These are phyloP conservation scores for Xiphorhynchus erythropygius DNA, from an alignment of 2,797 vertebrate species.

Conservation along the genomic window DNA sequence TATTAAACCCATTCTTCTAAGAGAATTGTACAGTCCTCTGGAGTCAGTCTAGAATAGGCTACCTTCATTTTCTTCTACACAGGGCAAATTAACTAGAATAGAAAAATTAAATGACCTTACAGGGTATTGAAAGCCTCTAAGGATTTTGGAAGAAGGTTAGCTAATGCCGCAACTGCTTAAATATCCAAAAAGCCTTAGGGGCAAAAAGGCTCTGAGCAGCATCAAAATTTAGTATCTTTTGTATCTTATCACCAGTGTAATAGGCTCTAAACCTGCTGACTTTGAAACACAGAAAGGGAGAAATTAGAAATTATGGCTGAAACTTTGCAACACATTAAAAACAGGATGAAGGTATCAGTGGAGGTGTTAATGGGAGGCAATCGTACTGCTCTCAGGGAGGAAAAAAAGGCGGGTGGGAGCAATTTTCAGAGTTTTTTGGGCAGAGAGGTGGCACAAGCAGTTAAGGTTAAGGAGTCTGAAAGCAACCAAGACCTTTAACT, in stretches of 20 bases:
- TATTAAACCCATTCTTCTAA: neutral
- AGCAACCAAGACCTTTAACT: neutral
- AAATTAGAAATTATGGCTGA: neutral
- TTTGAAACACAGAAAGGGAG: neutral
- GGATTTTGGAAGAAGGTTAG: neutral
- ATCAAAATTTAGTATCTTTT: neutral
- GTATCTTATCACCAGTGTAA: neutral
- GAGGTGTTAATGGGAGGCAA: neutral
- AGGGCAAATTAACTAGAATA: neutral
- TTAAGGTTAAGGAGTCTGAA: neutral
- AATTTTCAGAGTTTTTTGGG: neutral
- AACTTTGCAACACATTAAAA: neutral
- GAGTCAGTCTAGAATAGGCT: neutral
- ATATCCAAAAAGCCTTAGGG: neutral
- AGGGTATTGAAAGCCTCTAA: neutral
- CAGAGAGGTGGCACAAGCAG: neutral
- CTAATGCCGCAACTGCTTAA: neutral
- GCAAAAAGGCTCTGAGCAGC: neutral
- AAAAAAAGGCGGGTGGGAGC: rapidly evolving
- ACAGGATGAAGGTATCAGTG: neutral
- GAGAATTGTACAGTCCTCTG: neutral
- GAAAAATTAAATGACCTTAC: neutral
- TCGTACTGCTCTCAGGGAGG: neutral
- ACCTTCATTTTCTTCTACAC: neutral
- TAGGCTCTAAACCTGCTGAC: neutral